Base-by-base conservation (phyloP, 2,888 invertebrate species). In the Sylvicola cinctus region DNA sequence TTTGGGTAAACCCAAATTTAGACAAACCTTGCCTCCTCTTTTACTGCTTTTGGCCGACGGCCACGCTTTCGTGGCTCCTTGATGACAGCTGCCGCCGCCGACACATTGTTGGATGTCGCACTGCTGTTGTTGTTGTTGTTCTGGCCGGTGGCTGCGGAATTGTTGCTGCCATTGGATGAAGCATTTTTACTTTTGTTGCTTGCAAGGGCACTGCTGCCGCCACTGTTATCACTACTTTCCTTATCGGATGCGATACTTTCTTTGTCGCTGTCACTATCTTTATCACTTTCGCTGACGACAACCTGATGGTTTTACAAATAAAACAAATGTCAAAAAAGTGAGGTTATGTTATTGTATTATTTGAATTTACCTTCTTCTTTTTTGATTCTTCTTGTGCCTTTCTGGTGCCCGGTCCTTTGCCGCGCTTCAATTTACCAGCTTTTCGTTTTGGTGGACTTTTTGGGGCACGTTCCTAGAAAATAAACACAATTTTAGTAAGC, bases 211-310 rank as follows among this genome's bases (percentile, higher is more conserved):
- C 66, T 70, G 1, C 68, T 70, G 45, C 74, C 74, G 1, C 74
- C 73, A 46, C 74, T 74, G 45, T 73, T 74, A 42, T 74, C 74
- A 43, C 70, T 70, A 45, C 70, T 65, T 44, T 66, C 66, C 43
- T 65, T 74, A 44, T 73, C 73, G 51, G 71, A 73, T 38, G 74
- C 75, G 16, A 29, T 70, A 45, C 70, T 65, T 43, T 66, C 66
- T 43, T 64, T 74, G 44, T 73, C 73, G 51, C 71, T 74, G 38
- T 74, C 75, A 47, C 73, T 73, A 42, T 70, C 70, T 50, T 72
- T 74, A 23, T 70, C 71, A 48, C 73, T 74, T 45, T 70, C 72
- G 42, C 71, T 71, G 31, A 53, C 53, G 13, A 46, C 44, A 37
- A 44, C 43, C 38, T 38, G 31, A 31, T 28, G 23, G 16, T 25